Percentiles rank a stretch among this genome's conserved stretches.
These are phyloP conservation scores for Folsomia manolachei DNA, from an alignment of 2,888 invertebrate species.

Conservation along the genomic window DNA sequence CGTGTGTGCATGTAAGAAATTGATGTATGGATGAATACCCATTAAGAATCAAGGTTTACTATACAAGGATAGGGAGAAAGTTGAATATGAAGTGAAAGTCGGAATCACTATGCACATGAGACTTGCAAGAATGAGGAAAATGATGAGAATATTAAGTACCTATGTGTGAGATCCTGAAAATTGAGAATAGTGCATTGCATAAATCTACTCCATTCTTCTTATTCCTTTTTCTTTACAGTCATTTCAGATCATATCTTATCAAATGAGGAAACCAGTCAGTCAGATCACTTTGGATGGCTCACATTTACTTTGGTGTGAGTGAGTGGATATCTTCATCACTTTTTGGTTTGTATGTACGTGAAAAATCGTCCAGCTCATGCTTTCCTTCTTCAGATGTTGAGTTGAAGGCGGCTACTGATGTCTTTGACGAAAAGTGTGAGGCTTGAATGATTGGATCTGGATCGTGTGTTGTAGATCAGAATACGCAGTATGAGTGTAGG, in stretches of 20 bases:
- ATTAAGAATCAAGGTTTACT: slow-evolving; percentile 9
- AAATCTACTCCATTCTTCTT: background rate
- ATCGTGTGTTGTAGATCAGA: background rate
- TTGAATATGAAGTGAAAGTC: background rate
- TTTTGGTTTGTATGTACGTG: background rate
- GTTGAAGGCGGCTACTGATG: background rate
- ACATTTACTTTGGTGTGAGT: background rate
- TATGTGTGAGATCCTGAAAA: slow-evolving; percentile 1
- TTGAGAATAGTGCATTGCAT: background rate
- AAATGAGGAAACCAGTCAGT: slow-evolving; percentile 5
- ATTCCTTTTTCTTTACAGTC: background rate
- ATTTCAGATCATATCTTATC: slow-evolving; percentile 1
- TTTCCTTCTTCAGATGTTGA: background rate
- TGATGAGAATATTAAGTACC: slow-evolving; percentile 21
- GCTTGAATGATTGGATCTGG: background rate
- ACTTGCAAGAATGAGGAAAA: slow-evolving; percentile 10
- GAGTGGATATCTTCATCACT: background rate
- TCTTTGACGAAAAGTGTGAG: background rate
- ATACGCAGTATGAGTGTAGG: background rate
- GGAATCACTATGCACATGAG: background rate
- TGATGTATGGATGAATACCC: slow-evolving; percentile 17
- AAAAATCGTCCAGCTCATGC: background rate
- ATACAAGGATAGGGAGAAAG: background rate
- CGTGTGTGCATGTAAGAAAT: background rate
- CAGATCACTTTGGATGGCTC: too few relatives aligned